A percentile compares a stretch with the other conserved stretches of the same genome.
Evolutionary conservation across 2,113 vertebrate species (phyloP).

Genomic region (Pelodiscus sinensis): DNA sequence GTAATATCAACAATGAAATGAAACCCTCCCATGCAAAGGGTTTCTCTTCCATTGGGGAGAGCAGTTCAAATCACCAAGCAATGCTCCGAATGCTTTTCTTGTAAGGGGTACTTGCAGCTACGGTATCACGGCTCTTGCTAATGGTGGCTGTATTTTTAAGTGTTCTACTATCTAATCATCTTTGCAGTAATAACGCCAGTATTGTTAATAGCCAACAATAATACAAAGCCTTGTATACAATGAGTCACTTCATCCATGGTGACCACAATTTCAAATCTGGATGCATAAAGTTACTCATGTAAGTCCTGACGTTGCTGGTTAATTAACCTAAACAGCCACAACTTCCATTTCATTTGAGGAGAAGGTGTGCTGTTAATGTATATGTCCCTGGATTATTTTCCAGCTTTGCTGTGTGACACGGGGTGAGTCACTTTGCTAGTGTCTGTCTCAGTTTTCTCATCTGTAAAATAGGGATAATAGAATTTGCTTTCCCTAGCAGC

Average conservation of each 20-base stretch:
- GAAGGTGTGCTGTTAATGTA: not conserved
- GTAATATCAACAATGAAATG: not conserved
- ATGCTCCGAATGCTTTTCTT: not conserved
- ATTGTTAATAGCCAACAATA: not conserved
- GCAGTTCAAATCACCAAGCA: not conserved
- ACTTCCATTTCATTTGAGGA: not conserved
- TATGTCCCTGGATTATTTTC: not conserved
- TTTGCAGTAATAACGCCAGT: not conserved
- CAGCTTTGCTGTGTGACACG: not conserved
- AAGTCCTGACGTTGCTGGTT: not conserved
- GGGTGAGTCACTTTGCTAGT: not conserved
- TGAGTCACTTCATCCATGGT: not conserved
- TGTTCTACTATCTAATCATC: not conserved
- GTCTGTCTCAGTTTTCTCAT: not conserved
- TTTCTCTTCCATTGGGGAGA: not conserved
- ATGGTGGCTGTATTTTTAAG: not conserved
- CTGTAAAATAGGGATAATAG: not conserved
- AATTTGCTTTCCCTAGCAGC: not conserved
- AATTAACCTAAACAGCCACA: not conserved
- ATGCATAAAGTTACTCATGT: not conserved
- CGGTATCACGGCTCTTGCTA: not conserved
- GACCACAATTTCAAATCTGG: not conserved
- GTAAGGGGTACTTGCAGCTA: not conserved
- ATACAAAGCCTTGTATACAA: not conserved
- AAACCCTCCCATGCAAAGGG: not conserved